A percentile compares a stretch with the other conserved stretches of the same genome.
phyloP scores from a whole-genome alignment of 1,140 invertebrate genomes.

The Drosophila pseudoobscura region DNA sequence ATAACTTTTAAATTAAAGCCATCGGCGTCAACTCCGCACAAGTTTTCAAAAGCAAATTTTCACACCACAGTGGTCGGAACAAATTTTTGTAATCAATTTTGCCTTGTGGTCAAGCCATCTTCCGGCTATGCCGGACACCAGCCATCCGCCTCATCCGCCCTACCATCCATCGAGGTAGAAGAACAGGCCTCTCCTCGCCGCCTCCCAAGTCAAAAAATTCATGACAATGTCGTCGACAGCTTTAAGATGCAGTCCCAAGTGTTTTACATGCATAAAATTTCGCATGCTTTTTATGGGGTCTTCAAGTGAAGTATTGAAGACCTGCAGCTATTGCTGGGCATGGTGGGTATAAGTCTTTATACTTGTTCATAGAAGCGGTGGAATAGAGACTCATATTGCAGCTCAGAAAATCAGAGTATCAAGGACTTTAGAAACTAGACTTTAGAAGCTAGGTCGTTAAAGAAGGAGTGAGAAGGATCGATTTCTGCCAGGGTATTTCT shows the following conservation, averaged over 20 bases:
- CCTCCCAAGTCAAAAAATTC: slow-evolving; percentile 56
- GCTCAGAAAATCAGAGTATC: too few relatives aligned
- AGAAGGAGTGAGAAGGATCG: too few relatives aligned
- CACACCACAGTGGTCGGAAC: slow-evolving; percentile 33
- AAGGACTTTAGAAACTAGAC: too few relatives aligned
- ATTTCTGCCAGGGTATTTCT: background rate
- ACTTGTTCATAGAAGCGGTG: too few relatives aligned
- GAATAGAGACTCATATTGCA: too few relatives aligned
- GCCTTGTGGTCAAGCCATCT: slow-evolving; percentile 64
- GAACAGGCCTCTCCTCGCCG: slow-evolving; percentile 3
- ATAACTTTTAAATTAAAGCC: slow-evolving; percentile 80
- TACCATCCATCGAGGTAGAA: background rate
- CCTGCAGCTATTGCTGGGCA: too few relatives aligned
- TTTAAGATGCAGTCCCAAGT: slow-evolving; percentile 47
- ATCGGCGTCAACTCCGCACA: slow-evolving; percentile 44
- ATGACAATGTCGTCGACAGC: slow-evolving; percentile 20
- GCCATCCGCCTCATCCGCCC: background rate
- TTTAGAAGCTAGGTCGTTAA: too few relatives aligned
- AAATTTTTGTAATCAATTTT: slow-evolving; percentile 79
- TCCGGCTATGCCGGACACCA: slow-evolving; percentile 4
- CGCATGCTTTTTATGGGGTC: slow-evolving; percentile 11
- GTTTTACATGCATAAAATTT: slow-evolving; percentile 34
- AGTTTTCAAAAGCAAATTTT: slow-evolving; percentile 55
- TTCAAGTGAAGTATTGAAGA: slow-evolving; percentile 4
- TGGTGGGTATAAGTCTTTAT: too few relatives aligned